A percentile compares a stretch with the other conserved stretches of the same genome.
phyloP scores from a whole-genome alignment of 2,888 invertebrate genomes.

The Drosophila paucipuncta region DNA sequence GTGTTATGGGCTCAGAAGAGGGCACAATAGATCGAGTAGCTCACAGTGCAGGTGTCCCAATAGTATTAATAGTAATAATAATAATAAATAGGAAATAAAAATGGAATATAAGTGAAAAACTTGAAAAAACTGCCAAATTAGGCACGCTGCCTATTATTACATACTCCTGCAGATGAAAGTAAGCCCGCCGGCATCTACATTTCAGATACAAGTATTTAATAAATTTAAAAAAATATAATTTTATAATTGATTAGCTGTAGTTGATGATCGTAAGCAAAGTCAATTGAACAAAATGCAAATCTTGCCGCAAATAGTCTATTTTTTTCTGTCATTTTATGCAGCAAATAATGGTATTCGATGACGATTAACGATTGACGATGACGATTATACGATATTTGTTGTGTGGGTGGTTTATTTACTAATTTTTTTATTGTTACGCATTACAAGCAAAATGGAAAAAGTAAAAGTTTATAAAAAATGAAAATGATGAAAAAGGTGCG shows the following conservation, averaged over 20 bases:
- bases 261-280: conserved; percentile 1
- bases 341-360: conserved; percentile 12
- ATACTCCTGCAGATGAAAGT: too few relatives aligned
- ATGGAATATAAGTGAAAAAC: too few relatives aligned
- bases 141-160: too few relatives aligned
- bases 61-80: too few relatives aligned
- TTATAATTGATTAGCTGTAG: conserved; percentile 16
- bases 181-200: too few relatives aligned
- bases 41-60: too few relatives aligned
- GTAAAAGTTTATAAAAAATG: conserved; percentile 62
- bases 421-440: conserved; percentile 63
- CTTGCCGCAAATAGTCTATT: neutral
- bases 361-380: conserved; percentile 22
- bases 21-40: too few relatives aligned
- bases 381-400: neutral
- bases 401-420: neutral
- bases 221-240: neutral
- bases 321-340: neutral
- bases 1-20: too few relatives aligned
- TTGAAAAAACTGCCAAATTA: rapidly evolving
- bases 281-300: conserved; percentile 10
- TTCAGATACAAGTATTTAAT: too few relatives aligned
- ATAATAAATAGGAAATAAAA: too few relatives aligned
- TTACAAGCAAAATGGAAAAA: conserved; percentile 43
- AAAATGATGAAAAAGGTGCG: conserved; percentile 65